Evolutionary conservation across 2,113 vertebrate genomes (phyloP).

Genomic region (Eretmodus cyanostictus): DNA sequence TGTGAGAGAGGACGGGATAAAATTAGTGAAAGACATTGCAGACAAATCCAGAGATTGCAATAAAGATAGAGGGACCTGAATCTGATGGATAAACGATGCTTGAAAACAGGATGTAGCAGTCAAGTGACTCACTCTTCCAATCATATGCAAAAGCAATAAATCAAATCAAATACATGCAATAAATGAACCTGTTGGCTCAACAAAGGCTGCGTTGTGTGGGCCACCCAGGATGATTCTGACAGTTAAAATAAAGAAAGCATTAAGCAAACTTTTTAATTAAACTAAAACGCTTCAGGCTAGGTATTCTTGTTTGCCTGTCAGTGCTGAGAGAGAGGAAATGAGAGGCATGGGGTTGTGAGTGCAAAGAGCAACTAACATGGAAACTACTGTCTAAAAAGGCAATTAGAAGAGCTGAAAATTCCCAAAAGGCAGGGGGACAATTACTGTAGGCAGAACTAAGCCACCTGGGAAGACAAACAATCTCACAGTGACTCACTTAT

Average conservation of each 20-base stretch:
- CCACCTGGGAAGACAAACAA: background rate
- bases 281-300: background rate
- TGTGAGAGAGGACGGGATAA: conserved; percentile 1
- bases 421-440: background rate
- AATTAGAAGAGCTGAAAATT: background rate
- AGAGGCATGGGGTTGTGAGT: background rate
- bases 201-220: background rate
- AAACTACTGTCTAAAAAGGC: background rate
- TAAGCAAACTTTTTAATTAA: background rate
- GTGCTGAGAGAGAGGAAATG: background rate
- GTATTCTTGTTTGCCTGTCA: background rate
- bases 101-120: background rate
- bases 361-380: background rate
- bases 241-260: background rate
- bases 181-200: background rate
- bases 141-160: background rate
- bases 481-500: background rate
- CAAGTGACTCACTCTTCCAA: background rate
- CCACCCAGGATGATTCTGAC: conserved; percentile 20
- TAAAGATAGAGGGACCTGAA: background rate
- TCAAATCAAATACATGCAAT: background rate
- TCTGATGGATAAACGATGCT: background rate
- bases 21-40: conserved; percentile 17
- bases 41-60: conserved; percentile 27
- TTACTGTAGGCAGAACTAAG: background rate